Evolutionary conservation across 2,797 vertebrate genomes (phyloP).

Genomic region (Hydrocynus forskahlii): DNA sequence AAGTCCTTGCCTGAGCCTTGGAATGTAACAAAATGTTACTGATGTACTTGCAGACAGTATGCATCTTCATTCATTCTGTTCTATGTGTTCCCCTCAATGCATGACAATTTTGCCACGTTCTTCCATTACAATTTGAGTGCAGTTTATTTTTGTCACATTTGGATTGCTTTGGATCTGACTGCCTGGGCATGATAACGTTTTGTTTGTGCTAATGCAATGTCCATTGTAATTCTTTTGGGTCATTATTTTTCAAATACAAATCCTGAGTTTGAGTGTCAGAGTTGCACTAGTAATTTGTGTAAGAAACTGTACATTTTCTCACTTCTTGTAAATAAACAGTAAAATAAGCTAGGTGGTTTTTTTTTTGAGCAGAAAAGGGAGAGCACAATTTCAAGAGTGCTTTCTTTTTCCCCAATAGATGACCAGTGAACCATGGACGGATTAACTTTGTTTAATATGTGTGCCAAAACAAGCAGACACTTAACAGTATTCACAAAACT

Average conservation of each 20-base stretch:
- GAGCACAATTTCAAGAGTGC: not conserved
- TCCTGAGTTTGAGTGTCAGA: conserved; percentile 73
- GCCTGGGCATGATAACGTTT: conserved; percentile 31
- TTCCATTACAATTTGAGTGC: conserved; percentile 42
- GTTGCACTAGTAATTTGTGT: conserved; percentile 98
- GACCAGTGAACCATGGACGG: conserved; percentile 50
- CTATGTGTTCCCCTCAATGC: conserved; percentile 21
- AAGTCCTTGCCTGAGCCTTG: not conserved
- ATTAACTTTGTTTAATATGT: conserved; percentile 75
- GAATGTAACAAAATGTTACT: conserved; percentile 40
- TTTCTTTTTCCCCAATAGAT: conserved; percentile 20
- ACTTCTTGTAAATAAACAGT: conserved; percentile 95
- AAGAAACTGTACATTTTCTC: conserved; percentile 98
- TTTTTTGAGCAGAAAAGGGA: conserved; percentile 33
- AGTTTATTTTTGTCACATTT: conserved; percentile 7
- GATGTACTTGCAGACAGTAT: conserved; percentile 3
- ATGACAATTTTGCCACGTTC: conserved; percentile 44
- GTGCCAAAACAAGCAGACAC: conserved; percentile 77
- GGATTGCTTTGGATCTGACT: conserved; percentile 24
- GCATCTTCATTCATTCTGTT: conserved; percentile 1
- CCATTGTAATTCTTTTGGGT: conserved; percentile 49
- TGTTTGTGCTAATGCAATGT: conserved; percentile 44
- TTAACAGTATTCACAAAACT: conserved; percentile 70
- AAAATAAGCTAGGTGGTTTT: conserved; percentile 63
- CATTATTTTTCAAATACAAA: conserved; percentile 56